Conservation (phyloP, 2,888 invertebrate genomes). For the Dichetophora obliterata region DNA sequence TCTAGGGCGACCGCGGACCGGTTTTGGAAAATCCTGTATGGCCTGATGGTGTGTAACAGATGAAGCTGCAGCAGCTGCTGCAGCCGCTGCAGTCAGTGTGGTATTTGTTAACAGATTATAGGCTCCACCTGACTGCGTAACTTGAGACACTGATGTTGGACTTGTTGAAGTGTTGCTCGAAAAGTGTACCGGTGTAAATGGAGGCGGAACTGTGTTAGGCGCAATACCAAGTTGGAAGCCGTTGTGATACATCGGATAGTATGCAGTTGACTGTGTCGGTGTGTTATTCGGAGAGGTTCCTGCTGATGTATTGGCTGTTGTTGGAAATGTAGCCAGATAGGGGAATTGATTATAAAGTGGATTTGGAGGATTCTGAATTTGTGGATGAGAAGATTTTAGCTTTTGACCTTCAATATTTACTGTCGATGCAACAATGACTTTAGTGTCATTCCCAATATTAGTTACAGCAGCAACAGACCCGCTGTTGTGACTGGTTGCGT, state of each 20-base stretch:
- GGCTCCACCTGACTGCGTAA: slow-evolving; percentile 47
- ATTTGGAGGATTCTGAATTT: slow-evolving; percentile 61
- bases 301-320: slow-evolving; percentile 55
- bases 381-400: slow-evolving; percentile 59
- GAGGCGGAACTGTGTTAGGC: slow-evolving; percentile 67
- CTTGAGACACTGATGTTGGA: slow-evolving; percentile 24
- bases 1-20: slow-evolving; percentile 68
- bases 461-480: slow-evolving; percentile 58
- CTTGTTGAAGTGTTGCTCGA: slow-evolving; percentile 49
- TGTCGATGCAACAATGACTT: slow-evolving; percentile 58
- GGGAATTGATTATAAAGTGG: slow-evolving; percentile 68
- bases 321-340: slow-evolving; percentile 67
- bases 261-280: slow-evolving; percentile 57
- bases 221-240: slow-evolving; percentile 68
- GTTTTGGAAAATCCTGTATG: slow-evolving; percentile 67
- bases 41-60: slow-evolving; percentile 54
- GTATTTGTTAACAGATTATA: slow-evolving; percentile 52
- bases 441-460: slow-evolving; percentile 56
- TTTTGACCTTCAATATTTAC: slow-evolving; percentile 53
- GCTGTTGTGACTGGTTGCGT: slow-evolving; percentile 59
- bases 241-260: slow-evolving; percentile 70
- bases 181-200: slow-evolving; percentile 69
- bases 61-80: slow-evolving; percentile 53
- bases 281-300: slow-evolving; percentile 52
- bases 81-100: slow-evolving; percentile 45